These are phyloP conservation scores for Embiotoca jacksoni DNA, from an alignment of 2,113 vertebrate species.

Conservation along the genomic window DNA sequence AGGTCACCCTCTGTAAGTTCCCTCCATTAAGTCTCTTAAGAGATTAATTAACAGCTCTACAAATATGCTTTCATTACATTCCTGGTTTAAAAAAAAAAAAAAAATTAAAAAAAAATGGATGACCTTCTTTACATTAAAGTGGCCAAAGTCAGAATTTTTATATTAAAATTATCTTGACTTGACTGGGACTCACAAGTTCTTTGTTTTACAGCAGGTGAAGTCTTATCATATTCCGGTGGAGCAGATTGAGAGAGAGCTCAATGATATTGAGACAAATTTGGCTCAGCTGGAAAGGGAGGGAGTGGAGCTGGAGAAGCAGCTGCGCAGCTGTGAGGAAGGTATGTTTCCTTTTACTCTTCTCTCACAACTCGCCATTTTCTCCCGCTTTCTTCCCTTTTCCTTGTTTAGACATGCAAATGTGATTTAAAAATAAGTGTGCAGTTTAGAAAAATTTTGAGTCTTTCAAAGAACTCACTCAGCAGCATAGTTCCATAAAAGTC, in stretches of 20 bases:
- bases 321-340: conserved; percentile 92
- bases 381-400: neutral
- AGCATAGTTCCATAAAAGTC: too few species aligned
- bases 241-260: conserved; percentile 88
- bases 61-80: conserved; percentile 75
- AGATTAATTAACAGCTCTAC: conserved; percentile 81
- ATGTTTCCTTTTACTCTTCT: neutral
- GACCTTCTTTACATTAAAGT: conserved; percentile 64
- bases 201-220: conserved; percentile 76
- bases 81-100: conserved; percentile 44
- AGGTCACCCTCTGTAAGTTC: conserved; percentile 83
- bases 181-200: conserved; percentile 6
- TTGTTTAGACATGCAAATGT: conserved; percentile 4
- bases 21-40: conserved; percentile 80
- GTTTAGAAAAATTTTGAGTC: too few species aligned
- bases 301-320: conserved; percentile 90
- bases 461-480: too few species aligned
- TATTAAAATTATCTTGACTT: conserved; percentile 39
- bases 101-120: conserved; percentile 35
- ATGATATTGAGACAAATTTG: conserved; percentile 88
- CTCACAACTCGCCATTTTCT: neutral
- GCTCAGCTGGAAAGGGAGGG: conserved; percentile 89
- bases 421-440: neutral
- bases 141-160: conserved; percentile 48
- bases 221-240: conserved; percentile 83